Base-by-base conservation (phyloP, 2,888 invertebrate genomes). In the Sinohyriopsis cumingii region DNA sequence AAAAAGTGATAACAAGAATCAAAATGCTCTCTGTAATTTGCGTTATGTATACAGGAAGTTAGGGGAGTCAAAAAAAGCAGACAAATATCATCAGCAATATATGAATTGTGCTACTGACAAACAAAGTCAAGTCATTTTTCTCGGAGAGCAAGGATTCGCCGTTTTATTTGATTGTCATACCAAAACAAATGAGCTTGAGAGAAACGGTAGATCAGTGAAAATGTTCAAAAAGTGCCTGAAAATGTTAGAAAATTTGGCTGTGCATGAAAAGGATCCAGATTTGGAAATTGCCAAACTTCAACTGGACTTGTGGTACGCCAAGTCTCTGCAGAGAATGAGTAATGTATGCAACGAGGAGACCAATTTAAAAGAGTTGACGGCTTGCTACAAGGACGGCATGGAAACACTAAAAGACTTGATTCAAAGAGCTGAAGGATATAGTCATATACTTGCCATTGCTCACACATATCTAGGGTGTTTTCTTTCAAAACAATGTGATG, bases 271-370 rank as follows among this genome's bases (percentile, higher is more conserved):
- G 33, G 19, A 28, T 45, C 22, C n/a, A 33, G 45, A 28, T 45
- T n/a, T 25, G 45, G 19, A 24, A 7, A 24, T 25, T 19, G 65
- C 45, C 28, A 25, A 15, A n/a, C 12, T 60, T 53, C 53, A 67
- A 22, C 59, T 60, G 60, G 55, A 67, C 15, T 61, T 59, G 28
- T 67, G 67, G 67, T 67, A 59, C 61, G 67, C 61, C 28, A 45
- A 67, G 22, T 59, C 61, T 12, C 18, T 60, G 55, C 62, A 28
- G 18, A 62, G 62, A 28, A 45, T 53, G 45, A 45, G 20, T 19
- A 22, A 24, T 20, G 62, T 19, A 28, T 45, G 33, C 33, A 33
- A 33, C 9, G 33, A 7, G 33, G 33, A 33, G 9, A 33, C 0
- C 33, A 33, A 33, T 33, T 33, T 33, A 33, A 33, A 7, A 33